These are phyloP conservation scores for Cyprinodon tularosa DNA, from an alignment of 2,113 vertebrate genomes.

Conservation along the genomic window DNA sequence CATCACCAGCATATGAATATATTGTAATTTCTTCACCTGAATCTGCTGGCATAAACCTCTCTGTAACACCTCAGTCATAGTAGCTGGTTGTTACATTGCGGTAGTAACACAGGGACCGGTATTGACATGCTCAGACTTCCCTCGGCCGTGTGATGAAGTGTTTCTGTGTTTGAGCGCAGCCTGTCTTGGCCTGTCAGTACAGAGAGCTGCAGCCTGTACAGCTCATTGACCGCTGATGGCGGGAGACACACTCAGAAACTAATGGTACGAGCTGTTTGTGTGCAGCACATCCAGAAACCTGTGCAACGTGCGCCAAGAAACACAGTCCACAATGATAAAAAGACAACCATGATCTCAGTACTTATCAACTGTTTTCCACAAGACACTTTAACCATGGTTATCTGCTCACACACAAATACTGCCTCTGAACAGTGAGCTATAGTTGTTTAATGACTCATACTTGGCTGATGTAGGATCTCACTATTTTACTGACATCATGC, in stretches of 20 bases:
- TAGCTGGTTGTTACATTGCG: not conserved
- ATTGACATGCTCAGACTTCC: not conserved
- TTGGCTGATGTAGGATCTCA: not conserved
- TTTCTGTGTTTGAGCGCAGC: conserved; percentile 15
- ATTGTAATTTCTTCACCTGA: not conserved
- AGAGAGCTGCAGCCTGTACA: conserved; percentile 7
- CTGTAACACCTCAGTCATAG: not conserved
- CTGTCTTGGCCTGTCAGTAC: conserved; percentile 41
- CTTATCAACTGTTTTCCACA: not conserved
- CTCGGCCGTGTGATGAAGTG: not conserved
- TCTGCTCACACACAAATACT: not conserved
- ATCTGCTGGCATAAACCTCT: not conserved
- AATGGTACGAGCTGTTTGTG: conserved; percentile 22
- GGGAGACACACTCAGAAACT: conserved; percentile 21
- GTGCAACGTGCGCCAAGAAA: not conserved
- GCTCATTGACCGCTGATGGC: conserved; percentile 31
- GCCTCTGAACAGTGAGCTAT: not conserved
- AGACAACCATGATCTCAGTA: not conserved
- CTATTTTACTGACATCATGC: not conserved
- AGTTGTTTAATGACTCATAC: not conserved
- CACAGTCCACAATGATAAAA: not conserved
- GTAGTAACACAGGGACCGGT: not conserved
- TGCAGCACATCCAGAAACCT: not conserved
- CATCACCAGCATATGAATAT: too few species aligned
- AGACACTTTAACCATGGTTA: not conserved